These are phyloP conservation scores for Vultur gryphus DNA, from an alignment of 2,797 vertebrate genomes.

Conservation along the genomic window DNA sequence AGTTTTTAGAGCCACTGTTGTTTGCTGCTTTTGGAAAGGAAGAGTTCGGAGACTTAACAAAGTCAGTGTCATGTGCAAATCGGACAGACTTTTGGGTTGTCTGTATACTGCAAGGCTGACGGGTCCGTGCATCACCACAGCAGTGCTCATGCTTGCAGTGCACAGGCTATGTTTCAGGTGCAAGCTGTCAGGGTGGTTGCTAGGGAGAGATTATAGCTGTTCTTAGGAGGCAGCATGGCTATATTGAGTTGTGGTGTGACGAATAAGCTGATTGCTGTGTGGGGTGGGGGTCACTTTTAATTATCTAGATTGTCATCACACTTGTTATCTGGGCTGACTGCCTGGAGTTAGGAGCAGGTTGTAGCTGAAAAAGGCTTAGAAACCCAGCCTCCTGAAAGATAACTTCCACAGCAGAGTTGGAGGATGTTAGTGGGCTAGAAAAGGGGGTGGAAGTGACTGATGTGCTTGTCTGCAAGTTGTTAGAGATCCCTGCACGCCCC, in stretches of 20 bases:
- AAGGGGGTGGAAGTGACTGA: not conserved
- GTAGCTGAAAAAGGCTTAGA: not conserved
- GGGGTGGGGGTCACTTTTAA: not conserved
- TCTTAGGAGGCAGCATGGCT: not conserved
- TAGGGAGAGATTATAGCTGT: not conserved
- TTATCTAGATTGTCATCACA: not conserved
- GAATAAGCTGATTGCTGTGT: not conserved
- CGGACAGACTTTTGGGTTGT: not conserved
- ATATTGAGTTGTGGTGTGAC: not conserved
- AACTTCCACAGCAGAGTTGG: not conserved
- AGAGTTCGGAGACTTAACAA: not conserved
- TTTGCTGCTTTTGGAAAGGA: not conserved
- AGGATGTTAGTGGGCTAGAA: not conserved
- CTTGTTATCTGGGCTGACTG: not conserved
- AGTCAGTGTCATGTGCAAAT: not conserved
- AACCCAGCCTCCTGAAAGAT: not conserved
- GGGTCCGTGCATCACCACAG: not conserved
- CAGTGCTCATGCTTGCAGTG: not conserved
- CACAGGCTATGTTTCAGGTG: not conserved
- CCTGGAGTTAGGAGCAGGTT: not conserved
- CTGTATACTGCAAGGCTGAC: not conserved
- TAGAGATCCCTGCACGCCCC: not conserved
- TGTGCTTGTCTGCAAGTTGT: not conserved
- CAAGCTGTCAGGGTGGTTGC: not conserved
- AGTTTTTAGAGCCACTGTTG: not conserved